A percentile compares a stretch with the other conserved stretches of the same genome.
Evolutionary conservation across 1,140 invertebrate species (phyloP).

Genomic region (Pararge aegeria): DNA sequence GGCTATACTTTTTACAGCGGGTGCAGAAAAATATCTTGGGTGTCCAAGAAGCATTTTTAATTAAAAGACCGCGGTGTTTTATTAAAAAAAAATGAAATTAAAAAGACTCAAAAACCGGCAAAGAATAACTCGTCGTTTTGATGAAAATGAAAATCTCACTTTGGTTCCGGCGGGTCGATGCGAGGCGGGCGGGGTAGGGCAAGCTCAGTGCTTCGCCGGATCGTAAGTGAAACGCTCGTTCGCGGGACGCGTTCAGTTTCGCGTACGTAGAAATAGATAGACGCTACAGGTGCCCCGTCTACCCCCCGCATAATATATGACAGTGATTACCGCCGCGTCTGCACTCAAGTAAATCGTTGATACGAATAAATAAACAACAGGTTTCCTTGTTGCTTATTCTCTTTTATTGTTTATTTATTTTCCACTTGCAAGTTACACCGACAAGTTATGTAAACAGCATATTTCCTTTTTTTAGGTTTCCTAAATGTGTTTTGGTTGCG

Average conservation of each 20-base stretch:
- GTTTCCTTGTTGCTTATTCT: neutral
- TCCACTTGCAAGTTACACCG: neutral
- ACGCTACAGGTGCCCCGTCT: slow-evolving; percentile 55
- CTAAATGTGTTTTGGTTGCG: too few species aligned
- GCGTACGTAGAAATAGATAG: slow-evolving; percentile 22
- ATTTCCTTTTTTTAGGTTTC: neutral
- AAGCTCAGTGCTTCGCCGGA: slow-evolving; percentile 31
- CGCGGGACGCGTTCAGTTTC: slow-evolving; percentile 7
- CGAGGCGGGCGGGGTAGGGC: slow-evolving; percentile 31
- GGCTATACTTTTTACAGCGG: too few species aligned
- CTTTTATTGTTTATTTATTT: slow-evolving; percentile 8
- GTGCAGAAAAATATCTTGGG: too few species aligned
- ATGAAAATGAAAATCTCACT: slow-evolving; percentile 29
- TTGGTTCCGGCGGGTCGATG: slow-evolving; percentile 16
- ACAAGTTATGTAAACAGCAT: neutral
- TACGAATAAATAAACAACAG: slow-evolving; percentile 22
- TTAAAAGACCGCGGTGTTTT: neutral
- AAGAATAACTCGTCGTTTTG: slow-evolving; percentile 9
- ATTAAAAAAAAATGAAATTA: neutral
- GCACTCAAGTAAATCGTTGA: slow-evolving; percentile 15
- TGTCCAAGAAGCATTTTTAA: neutral
- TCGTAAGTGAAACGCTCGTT: slow-evolving; percentile 27
- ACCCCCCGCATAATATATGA: slow-evolving; percentile 48
- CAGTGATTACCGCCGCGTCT: slow-evolving; percentile 37
- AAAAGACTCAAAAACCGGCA: slow-evolving; percentile 84